Conservation (phyloP, 92 coral and sea anemone genomes). For the Epizoanthus scotinus region DNA sequence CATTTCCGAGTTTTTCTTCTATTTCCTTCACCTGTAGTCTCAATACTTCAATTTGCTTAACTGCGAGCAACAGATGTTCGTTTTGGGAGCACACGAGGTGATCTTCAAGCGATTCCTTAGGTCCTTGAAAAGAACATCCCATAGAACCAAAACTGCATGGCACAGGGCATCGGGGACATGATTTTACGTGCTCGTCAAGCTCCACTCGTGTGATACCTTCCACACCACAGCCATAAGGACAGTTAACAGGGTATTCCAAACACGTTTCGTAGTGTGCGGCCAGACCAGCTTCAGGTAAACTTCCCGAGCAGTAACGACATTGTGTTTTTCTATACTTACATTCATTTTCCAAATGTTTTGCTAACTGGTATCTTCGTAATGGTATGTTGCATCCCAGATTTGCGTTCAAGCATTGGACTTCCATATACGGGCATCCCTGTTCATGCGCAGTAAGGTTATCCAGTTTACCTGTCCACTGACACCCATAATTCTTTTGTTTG, state of each 20-base stretch:
- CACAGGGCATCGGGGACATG: conserved; percentile 59
- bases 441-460: conserved; percentile 49
- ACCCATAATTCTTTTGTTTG: conserved; percentile 61
- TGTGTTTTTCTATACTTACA: conserved; percentile 61
- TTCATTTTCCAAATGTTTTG: conserved; percentile 74
- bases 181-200: conserved; percentile 55
- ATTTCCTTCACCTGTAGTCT: conserved; percentile 31
- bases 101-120: conserved; percentile 50
- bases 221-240: conserved; percentile 71
- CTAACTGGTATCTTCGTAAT: conserved; percentile 60
- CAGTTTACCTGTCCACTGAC: conserved; percentile 74
- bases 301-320: conserved; percentile 68
- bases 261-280: conserved; percentile 70
- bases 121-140: conserved; percentile 66
- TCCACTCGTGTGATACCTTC: conserved; percentile 57
- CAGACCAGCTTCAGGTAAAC: conserved; percentile 51
- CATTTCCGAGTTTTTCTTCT: conserved; percentile 32
- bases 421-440: conserved; percentile 59
- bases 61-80: conserved; percentile 63
- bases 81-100: conserved; percentile 49
- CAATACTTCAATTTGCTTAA: conserved; percentile 36
- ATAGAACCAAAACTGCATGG: conserved; percentile 58
- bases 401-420: conserved; percentile 62
- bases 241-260: conserved; percentile 68
- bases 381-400: conserved; percentile 55